Base-by-base conservation (phyloP, 1,140 invertebrate genomes). In the Drosophila sulfurigaster region DNA sequence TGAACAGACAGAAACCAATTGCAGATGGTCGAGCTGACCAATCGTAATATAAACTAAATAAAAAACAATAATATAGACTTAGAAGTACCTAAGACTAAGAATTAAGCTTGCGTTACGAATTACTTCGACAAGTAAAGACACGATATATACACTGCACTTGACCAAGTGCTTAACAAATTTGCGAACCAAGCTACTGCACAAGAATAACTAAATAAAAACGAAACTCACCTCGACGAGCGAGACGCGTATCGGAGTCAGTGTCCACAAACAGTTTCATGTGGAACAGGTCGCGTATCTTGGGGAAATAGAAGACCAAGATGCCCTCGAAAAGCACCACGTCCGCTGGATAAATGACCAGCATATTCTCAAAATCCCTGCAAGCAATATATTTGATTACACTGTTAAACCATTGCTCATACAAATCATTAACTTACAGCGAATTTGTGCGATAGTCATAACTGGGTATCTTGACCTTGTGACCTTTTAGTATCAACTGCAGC, bases 191-290 rank as follows among this genome's bases (percentile, higher is more conserved):
- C 30, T 32, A 7, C 1, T 5, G 5, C 6, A 5, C 30, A 32
- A 32, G 7, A 32, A 6, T 5, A 32, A 32, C 30, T 8, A 32
- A 32, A 5, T 32, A 8, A 7, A 0, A 32, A 32, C 7, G 5
- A 4, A 1, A 75, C 59, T 62, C 93, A 99, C 98, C 98, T 96
- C 99, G 95, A 85, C 99, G 95, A 1, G 98, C 97, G 13, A 99
- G 94, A 82, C 99, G 94, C 0, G 98, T 99, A 92, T 99, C 99
- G 0, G 99, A 98, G 94, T 99, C 99, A 0, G 98, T 99, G 90
- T 99, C 99, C 20, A 99, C 99, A 94, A 99, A 99, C 6, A 99
- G 94, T 93, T 99, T 99, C 98, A 99, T 99, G 92, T 99, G 97
- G 93, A 99, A 99, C 20, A 99, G 94, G 59, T 99, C 97, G 64